Base-by-base conservation (phyloP, 2,888 invertebrate species). In the Synanthedon myopaeformis region DNA sequence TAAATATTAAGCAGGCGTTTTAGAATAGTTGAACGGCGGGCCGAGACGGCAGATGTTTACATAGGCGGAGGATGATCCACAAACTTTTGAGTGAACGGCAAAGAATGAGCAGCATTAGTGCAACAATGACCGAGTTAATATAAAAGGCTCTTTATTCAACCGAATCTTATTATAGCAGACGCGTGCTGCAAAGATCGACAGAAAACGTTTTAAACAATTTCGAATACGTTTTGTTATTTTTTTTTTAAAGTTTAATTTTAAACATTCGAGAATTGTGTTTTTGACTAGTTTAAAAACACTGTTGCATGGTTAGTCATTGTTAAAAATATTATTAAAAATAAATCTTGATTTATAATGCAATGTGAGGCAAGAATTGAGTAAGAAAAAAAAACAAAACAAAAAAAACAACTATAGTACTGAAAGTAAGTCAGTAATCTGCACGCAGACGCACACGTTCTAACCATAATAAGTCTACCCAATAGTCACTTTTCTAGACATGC, bases 131-230 rank as follows among this genome's bases (percentile, higher is more conserved):
- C 61, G 62, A 64, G 59, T 59, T 64, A 67, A 70, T 71, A 82
- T 77, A 79, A 81, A 72, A 61, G 35, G 72, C 61, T 64, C 69
- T 73, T 72, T 76, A 71, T 75, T 62, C 63, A 61, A 67, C 69
- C 70, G 74, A 78, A 79, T 81, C 76, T 74, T 80, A 76, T 82
- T 80, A 79, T 75, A 78, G 68, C 69, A 72, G 74, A 76, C 72
- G 70, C 65, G 68, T 62, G 68, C 64, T 35, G 69, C 57, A 65
- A 64, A 60, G 49, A 49, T 23, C 12, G 3, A 49, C 17, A 49
- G 17, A 49, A 14, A 19, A 8, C 12, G 23, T 17, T 49, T 49
- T 17, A 17, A 49, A 49, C 19, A 17, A 51, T 52, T 55, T 54
- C 11, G 12, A 53, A 55, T 54, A 52, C 53, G 52, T 56, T 51